phyloP scores from a whole-genome alignment of 2,113 vertebrate species.

The Elachura formosa region DNA sequence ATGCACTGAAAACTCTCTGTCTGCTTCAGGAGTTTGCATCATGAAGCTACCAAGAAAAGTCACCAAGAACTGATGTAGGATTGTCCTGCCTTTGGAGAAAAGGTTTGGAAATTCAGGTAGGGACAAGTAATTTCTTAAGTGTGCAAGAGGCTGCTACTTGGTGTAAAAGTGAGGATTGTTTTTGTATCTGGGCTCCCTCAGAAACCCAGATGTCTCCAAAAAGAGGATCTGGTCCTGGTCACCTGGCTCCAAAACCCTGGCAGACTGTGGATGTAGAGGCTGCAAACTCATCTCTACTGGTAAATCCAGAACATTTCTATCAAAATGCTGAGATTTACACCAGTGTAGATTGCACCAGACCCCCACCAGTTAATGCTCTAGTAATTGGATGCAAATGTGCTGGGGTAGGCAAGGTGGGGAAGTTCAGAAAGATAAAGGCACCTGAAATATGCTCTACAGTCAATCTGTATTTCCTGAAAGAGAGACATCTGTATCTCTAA shows the following conservation, averaged over 20 bases:
- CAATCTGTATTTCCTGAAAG: neutral
- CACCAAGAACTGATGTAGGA: neutral
- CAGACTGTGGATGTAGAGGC: neutral
- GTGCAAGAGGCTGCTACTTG: neutral
- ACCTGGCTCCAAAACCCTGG: neutral
- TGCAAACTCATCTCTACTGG: neutral
- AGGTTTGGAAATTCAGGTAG: neutral
- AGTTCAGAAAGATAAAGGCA: neutral
- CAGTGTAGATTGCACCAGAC: neutral
- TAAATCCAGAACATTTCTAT: neutral
- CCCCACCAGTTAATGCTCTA: neutral
- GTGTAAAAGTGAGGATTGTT: neutral
- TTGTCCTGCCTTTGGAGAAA: neutral
- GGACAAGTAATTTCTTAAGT: neutral
- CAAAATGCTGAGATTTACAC: neutral
- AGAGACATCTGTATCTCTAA: slow-evolving; percentile 46
- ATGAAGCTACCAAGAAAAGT: neutral
- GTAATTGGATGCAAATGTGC: neutral
- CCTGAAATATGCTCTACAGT: neutral
- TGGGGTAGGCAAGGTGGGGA: neutral
- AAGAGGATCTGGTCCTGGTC: neutral
- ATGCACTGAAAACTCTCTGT: neutral
- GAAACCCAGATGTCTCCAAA: neutral
- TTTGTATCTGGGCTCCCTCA: neutral
- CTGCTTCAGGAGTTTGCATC: neutral